Evolutionary conservation across 1,140 invertebrate genomes (phyloP), one percentile per base, ranked within the genome.

Genomic region (Megalonaias nervosa): DNA sequence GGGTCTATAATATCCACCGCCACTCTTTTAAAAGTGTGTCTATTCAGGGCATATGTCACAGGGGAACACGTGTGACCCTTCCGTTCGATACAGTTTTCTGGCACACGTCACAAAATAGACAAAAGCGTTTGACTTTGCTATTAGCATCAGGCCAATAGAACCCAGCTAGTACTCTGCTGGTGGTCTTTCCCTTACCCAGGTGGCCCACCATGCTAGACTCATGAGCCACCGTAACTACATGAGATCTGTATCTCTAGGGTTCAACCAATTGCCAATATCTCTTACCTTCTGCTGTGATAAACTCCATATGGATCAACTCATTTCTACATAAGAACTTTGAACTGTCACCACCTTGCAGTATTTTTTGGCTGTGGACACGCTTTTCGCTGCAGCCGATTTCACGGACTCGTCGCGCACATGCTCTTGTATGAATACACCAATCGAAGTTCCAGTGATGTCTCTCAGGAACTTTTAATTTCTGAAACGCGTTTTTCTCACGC

Each of bases 91-190:
- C 17, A 2, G 75, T 81, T 55, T 56, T 72, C 68, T 81, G 79
- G 67, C 79, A 77, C 17, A 57, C 57, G 21, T 67, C 69, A 73
- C 71, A 77, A 17, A 69, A 77, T 23, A 21, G 31, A 57, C 67
- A 69, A 60, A 59, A 71, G 6, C 73, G 60, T 14, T 1, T 61
- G 5, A 74, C 56, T 15, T 75, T 73, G 1, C 31, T 61, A 2
- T 70, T 19, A 15, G 78, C n/a, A 13, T 71, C 75, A 16, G 71
- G 80, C 80, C 80, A 81, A 38, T 69, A 81, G 56, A 81, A 81
- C 48, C 6, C n/a, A 17, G 67, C 1, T 3, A 69, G 23, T 55
- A 59, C 31, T 72, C 70, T 60, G 21, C 57, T n/a, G n/a, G 26
- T 31, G 26, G 26, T 31, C 26, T 31, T 31, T 4, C 4, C 26